Base-by-base conservation (phyloP, 2,113 vertebrate genomes). In the Xiphorhynchus elegans region DNA sequence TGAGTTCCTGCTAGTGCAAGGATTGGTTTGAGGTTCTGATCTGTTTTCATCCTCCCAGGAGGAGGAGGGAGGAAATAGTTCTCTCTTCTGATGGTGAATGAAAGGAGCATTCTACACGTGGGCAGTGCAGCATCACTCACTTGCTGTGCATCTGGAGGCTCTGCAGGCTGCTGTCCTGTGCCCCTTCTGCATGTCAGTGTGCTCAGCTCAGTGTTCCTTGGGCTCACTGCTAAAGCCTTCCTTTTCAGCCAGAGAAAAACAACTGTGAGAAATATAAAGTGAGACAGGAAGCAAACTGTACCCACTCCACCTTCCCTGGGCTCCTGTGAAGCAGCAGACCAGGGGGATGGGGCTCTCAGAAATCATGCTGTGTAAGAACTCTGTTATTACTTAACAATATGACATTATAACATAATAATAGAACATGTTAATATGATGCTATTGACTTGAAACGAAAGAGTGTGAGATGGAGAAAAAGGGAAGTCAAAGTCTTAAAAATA, bases 1-100 rank as follows among this genome's bases (percentile, higher is more conserved):
- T 67, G 85, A 96, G 58, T 66, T 90, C 82, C 92, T 91, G 64
- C 89, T 80, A 87, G 39, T 78, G 92, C 95, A 89, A 95, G 93
- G 96, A 96, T 97, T 97, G 95, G 95, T 90, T 93, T 95, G 91
- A 82, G 93, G 82, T 72, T 90, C 84, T 74, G n/a, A 59, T 86
- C 90, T 70, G 58, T 86, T 96, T 94, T 75, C 78, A 42, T 94
- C 16, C 72, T 85, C 85, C 75, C 69, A 75, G 91, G 55, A 95
- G 91, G 88, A 89, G 94, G 96, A 80, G 93, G 64, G 81, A 96
- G 53, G 84, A 74, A 89, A 60, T 23, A 55, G 4, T 81, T 90
- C 56, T 72, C 55, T 80, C 50, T 92, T 89, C 90, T 87, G 56
- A 55, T 81, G 40, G 66, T 3, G 5, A 89, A 70, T 81, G 55